Percentiles rank a stretch among this genome's conserved stretches.
Evolutionary conservation across 2,113 vertebrate species (phyloP).

Genomic region (Orthonyx spaldingii): DNA sequence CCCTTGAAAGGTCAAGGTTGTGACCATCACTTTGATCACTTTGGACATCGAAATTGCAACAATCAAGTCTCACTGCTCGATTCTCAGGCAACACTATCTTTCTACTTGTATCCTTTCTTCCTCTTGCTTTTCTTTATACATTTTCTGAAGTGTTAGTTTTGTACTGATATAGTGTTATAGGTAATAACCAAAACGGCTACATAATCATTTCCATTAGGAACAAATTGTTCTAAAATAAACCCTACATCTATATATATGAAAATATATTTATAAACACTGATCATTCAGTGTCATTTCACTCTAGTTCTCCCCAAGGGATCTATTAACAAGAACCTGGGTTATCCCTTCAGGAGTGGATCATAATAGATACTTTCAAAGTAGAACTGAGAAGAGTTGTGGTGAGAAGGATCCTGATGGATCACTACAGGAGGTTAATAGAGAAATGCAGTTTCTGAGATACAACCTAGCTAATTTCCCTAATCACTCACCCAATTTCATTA

Average conservation of each 20-base stretch:
- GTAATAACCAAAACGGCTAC: neutral
- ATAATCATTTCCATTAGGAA: too few relatives aligned
- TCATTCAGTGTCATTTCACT: neutral
- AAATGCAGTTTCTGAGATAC: neutral
- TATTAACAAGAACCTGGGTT: neutral
- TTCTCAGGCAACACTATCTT: neutral
- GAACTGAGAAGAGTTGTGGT: neutral
- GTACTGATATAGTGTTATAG: too few relatives aligned
- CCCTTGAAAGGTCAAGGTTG: neutral
- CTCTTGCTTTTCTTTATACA: neutral
- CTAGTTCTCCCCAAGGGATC: neutral
- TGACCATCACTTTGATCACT: neutral
- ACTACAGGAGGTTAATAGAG: neutral
- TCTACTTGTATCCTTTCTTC: neutral
- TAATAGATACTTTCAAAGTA: neutral
- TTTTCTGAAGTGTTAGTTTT: neutral
- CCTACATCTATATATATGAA: too few relatives aligned
- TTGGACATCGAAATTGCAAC: accelerated
- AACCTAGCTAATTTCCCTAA: neutral
- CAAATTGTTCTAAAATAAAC: neutral
- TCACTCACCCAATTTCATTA: neutral
- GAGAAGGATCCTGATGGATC: neutral
- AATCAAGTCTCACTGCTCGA: neutral
- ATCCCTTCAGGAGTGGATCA: neutral
- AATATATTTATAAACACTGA: neutral